These are phyloP conservation scores for Tachysurus vachellii DNA, from an alignment of 2,113 vertebrate genomes.

Conservation along the genomic window DNA sequence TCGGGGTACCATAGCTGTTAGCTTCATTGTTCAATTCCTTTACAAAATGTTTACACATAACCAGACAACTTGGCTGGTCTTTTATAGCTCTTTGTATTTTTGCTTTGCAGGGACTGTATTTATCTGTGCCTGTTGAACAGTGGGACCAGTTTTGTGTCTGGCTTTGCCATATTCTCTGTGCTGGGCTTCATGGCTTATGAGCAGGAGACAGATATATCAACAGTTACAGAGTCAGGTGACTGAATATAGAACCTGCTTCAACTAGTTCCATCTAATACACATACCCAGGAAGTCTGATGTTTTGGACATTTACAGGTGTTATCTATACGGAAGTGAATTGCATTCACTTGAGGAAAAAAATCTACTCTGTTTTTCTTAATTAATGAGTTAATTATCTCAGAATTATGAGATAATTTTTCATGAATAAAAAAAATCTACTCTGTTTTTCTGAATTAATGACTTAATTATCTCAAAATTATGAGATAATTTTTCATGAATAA, in stretches of 20 bases:
- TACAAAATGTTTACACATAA: too few species aligned
- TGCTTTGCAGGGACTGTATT: slow-evolving; percentile 81
- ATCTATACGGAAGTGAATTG: too few species aligned
- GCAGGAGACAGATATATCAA: slow-evolving; percentile 81
- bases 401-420: too few species aligned
- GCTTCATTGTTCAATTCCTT: too few species aligned
- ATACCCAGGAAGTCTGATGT: background rate
- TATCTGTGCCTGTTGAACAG: slow-evolving; percentile 91
- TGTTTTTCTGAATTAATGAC: too few species aligned
- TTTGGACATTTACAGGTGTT: background rate
- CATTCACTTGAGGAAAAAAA: too few species aligned
- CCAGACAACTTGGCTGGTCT: background rate
- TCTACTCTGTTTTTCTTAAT: too few species aligned
- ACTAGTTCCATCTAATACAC: background rate
- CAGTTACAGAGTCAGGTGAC: slow-evolving; percentile 84
- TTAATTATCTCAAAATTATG: too few species aligned
- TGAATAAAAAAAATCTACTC: too few species aligned
- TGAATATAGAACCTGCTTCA: background rate
- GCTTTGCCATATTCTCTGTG: slow-evolving; percentile 90
- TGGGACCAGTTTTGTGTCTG: slow-evolving; percentile 88
- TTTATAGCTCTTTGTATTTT: background rate
- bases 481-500: too few species aligned
- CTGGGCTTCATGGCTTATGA: slow-evolving; percentile 88
- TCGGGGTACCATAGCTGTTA: too few species aligned
- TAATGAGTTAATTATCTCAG: too few species aligned